Conservation (phyloP, 2,888 invertebrate species). For the Cosmia pyralina region DNA sequence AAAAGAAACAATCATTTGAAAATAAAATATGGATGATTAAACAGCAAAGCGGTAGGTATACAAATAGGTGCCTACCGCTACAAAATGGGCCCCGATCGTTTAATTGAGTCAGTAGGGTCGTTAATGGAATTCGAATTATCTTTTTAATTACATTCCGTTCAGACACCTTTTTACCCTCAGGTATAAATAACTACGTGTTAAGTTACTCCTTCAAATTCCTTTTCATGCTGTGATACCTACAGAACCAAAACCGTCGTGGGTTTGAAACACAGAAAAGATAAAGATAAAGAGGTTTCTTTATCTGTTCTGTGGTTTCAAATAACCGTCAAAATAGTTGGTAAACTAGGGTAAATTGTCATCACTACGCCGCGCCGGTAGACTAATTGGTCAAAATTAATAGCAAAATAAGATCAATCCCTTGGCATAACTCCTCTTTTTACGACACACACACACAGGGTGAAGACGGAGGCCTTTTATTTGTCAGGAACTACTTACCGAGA, state of each 20-base stretch:
- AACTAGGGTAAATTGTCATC: not conserved
- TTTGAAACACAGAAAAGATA: no score
- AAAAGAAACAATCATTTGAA: not conserved
- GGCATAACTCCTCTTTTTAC: constrained; percentile 11
- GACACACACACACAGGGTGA: constrained; percentile 3
- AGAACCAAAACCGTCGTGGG: not conserved
- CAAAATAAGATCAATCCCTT: not conserved
- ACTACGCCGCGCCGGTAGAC: not conserved
- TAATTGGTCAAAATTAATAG: not conserved
- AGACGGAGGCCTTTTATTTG: constrained; percentile 31
- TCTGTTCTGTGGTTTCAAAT: not conserved
- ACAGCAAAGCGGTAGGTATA: not conserved
- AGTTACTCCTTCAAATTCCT: constrained; percentile 2
- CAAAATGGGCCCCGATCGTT: constrained; percentile 9
- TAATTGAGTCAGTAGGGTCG: constrained; percentile 27
- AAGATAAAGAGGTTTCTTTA: no score
- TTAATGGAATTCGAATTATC: constrained; percentile 40
- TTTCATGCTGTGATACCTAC: not conserved
- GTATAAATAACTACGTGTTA: not conserved
- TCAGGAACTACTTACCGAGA: constrained; percentile 17
- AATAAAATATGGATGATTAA: constrained; percentile 1
- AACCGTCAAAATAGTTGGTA: not conserved
- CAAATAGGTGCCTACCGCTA: not conserved
- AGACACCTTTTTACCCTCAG: constrained; percentile 15
- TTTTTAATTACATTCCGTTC: constrained; percentile 40